phyloP scores from a whole-genome alignment of 2,113 vertebrate genomes.

The Oncorhynchus keta region DNA sequence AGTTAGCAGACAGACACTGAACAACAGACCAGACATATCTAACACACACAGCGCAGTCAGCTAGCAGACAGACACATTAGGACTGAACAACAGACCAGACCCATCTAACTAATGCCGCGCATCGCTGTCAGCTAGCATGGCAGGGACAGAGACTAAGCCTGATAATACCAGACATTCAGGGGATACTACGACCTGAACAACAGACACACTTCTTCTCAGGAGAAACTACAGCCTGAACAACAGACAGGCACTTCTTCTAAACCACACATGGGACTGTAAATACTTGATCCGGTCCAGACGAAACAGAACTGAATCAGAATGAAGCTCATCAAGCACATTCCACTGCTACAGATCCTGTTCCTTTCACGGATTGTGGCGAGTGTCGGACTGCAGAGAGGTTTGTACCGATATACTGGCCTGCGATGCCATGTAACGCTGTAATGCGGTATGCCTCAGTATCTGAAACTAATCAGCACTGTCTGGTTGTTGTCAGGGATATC shows the following conservation, averaged over 20 bases:
- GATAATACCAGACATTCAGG: too few relatives aligned
- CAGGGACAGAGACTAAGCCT: slow-evolving; percentile 40
- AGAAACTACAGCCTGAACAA: neutral
- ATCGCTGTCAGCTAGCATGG: slow-evolving; percentile 43
- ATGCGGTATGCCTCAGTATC: neutral
- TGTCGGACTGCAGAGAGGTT: slow-evolving; percentile 83
- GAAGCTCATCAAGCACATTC: slow-evolving; percentile 77
- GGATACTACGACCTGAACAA: slow-evolving; percentile 2
- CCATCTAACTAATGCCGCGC: too few relatives aligned
- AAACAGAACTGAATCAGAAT: slow-evolving; percentile 76
- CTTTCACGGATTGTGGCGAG: slow-evolving; percentile 75
- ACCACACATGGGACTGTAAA: slow-evolving; percentile 56
- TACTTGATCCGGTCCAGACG: neutral
- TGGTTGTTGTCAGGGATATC: neutral
- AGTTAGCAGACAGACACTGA: too few relatives aligned
- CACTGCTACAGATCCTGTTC: slow-evolving; percentile 71
- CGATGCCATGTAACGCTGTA: neutral
- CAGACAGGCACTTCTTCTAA: neutral
- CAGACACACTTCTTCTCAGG: neutral
- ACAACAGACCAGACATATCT: too few relatives aligned
- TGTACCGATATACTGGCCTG: slow-evolving; percentile 33
- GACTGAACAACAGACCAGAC: too few relatives aligned
- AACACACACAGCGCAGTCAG: too few relatives aligned
- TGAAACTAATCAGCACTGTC: neutral
- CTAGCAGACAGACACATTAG: too few relatives aligned